phyloP scores from a whole-genome alignment of 2,888 invertebrate species.

The Agriopis marginaria region DNA sequence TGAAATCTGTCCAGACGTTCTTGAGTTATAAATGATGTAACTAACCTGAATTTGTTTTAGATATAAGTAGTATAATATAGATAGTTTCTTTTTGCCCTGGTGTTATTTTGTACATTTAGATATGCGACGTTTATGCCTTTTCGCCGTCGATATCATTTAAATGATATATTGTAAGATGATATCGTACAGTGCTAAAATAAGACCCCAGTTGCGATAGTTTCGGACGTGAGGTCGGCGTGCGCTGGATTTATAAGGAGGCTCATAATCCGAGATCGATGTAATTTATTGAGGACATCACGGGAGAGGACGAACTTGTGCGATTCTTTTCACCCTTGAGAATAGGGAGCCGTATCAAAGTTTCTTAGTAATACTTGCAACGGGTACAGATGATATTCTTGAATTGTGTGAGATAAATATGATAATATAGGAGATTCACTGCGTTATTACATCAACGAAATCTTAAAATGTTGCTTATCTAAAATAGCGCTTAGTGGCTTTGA shows the following conservation, averaged over 20 bases:
- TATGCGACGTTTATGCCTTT: too few species aligned
- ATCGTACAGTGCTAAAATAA: not conserved
- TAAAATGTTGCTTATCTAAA: too few species aligned
- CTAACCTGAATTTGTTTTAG: too few species aligned
- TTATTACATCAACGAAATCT: too few species aligned
- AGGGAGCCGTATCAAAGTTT: not conserved
- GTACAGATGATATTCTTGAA: not conserved
- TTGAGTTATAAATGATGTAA: too few species aligned
- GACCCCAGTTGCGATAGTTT: conserved; percentile 35
- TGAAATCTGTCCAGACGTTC: too few species aligned
- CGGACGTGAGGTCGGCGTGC: conserved; percentile 33
- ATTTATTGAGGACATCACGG: conserved; percentile 26
- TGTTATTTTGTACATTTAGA: too few species aligned
- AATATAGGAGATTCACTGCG: too few species aligned
- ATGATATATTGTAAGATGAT: not conserved
- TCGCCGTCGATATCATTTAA: too few species aligned
- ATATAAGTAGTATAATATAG: too few species aligned
- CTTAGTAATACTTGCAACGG: not conserved
- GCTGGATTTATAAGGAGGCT: conserved; percentile 23
- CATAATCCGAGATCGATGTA: conserved; percentile 30
- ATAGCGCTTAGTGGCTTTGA: too few species aligned
- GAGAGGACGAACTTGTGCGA: conserved; percentile 5
- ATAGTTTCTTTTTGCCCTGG: too few species aligned
- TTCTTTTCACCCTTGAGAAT: not conserved
- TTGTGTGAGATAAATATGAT: not conserved